Evolutionary conservation across 2,888 invertebrate genomes (phyloP).

Genomic region (Chrysodeixis includens): DNA sequence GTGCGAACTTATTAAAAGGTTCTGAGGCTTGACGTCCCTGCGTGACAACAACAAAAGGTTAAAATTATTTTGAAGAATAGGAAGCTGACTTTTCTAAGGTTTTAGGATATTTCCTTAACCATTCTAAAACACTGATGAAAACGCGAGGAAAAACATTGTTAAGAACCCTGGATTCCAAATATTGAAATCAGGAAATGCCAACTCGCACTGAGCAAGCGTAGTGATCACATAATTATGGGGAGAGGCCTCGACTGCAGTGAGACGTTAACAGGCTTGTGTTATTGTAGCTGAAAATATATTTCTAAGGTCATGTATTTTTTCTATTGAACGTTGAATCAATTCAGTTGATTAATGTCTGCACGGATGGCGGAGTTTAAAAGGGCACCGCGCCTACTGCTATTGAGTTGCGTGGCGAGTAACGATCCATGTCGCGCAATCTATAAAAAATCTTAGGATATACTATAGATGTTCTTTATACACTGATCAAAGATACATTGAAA

Average conservation of each 20-base stretch:
- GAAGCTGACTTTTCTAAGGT: too few relatives aligned
- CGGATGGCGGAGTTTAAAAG: conserved; percentile 4
- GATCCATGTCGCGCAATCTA: neutral
- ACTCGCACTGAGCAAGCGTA: too few relatives aligned
- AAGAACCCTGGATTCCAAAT: too few relatives aligned
- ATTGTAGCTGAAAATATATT: neutral
- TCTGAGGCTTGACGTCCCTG: conserved; percentile 99
- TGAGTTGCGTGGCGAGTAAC: neutral
- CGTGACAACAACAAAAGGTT: neutral
- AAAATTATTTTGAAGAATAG: too few relatives aligned
- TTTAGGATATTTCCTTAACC: too few relatives aligned
- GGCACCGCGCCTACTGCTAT: conserved; percentile 1
- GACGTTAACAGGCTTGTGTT: too few relatives aligned
- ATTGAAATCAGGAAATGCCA: too few relatives aligned
- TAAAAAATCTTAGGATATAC: neutral
- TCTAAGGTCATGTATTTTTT: neutral
- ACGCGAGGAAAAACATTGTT: too few relatives aligned
- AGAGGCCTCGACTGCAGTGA: too few relatives aligned
- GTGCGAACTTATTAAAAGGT: conserved; percentile 98
- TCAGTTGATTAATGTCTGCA: conserved; percentile 2
- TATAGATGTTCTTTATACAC: neutral
- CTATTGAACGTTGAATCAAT: neutral
- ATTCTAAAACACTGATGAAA: neutral
- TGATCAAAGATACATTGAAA: too few relatives aligned
- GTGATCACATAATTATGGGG: too few relatives aligned